Base-by-base conservation (phyloP, 1,140 invertebrate species). In the Dendrolimus kikuchii region DNA sequence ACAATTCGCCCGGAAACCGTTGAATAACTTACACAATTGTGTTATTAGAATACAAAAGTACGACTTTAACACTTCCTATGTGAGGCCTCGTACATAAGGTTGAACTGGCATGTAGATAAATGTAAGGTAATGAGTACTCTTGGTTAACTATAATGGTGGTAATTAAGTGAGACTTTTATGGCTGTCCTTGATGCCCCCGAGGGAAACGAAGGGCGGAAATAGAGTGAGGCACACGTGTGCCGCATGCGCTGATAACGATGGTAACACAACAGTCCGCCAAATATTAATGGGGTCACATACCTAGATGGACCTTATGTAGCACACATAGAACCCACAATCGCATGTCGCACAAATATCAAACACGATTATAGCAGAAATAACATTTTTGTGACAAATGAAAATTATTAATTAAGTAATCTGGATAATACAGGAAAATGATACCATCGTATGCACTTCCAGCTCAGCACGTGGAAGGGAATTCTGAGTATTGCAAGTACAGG, bases 191-290 rank as follows among this genome's bases (percentile, higher is more conserved):
- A 69, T 48, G 62, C 64, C 63, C 64, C 63, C 64, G 58, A 68
- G 69, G 76, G 67, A 71, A 70, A 64, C 59, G 68, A 74, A 76
- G 74, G 74, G 72, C 80, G 80, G 80, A 83, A 76, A 71, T 74
- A 66, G 65, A 67, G 62, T 56, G 51, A 59, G 46, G 56, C 58
- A 73, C 77, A 79, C 80, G 71, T 81, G 77, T 60, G 64, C 55
- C 66, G 66, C 74, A 74, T 70, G 72, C 68, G 63, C 62, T 59
- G 79, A 80, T 82, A 82, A 82, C 66, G 66, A 62, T 49, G 38
- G 40, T 49, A 51, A 46, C 45, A 36, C 40, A 39, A 42, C 10
- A 40, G 38, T 23, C 56, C 50, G 46, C 42, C 56, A 58, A 58
- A 58, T 58, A 58, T 58, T 53, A 23, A 23, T 23, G 23, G 23